Evolutionary conservation across 2,113 vertebrate species (phyloP).

Genomic region (Haplochromis vanheusdeni): DNA sequence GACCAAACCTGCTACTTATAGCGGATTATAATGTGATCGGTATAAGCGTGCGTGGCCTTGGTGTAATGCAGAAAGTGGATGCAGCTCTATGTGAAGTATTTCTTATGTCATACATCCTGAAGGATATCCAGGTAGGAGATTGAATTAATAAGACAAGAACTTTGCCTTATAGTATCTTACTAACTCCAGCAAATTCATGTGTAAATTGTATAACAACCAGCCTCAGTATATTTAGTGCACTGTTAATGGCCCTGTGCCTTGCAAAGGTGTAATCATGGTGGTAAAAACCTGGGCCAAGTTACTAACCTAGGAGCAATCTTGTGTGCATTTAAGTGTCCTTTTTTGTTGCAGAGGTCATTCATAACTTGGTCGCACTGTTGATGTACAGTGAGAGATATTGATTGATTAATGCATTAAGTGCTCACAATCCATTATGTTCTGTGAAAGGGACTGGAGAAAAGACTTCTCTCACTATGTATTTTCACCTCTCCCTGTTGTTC

Average conservation of each 20-base stretch:
- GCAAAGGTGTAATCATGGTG: constrained; percentile 83
- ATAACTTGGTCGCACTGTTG: constrained; percentile 95
- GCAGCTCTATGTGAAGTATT: not conserved
- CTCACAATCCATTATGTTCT: constrained; percentile 99
- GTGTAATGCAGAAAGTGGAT: not conserved
- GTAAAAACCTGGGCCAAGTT: constrained; percentile 84
- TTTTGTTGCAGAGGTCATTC: constrained; percentile 98
- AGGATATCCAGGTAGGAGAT: not conserved
- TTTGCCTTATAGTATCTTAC: not conserved
- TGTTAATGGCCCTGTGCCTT: constrained; percentile 79
- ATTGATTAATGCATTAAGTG: constrained; percentile 99
- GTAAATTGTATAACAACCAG: constrained; percentile 76
- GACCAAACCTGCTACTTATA: not conserved
- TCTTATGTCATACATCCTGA: not conserved
- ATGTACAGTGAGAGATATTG: constrained; percentile 99
- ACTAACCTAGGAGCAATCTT: constrained; percentile 91
- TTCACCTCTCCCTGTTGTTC: constrained; percentile 97
- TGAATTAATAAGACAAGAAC: not conserved
- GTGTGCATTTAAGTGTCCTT: constrained; percentile 95
- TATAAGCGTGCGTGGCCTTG: not conserved
- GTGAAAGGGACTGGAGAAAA: constrained; percentile 91
- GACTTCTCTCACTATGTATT: constrained; percentile 81
- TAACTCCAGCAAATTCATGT: constrained; percentile 50
- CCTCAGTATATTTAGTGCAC: constrained; percentile 77
- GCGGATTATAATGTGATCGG: not conserved